These are phyloP conservation scores for Beris morrisii DNA, from an alignment of 2,888 invertebrate species.

Conservation along the genomic window DNA sequence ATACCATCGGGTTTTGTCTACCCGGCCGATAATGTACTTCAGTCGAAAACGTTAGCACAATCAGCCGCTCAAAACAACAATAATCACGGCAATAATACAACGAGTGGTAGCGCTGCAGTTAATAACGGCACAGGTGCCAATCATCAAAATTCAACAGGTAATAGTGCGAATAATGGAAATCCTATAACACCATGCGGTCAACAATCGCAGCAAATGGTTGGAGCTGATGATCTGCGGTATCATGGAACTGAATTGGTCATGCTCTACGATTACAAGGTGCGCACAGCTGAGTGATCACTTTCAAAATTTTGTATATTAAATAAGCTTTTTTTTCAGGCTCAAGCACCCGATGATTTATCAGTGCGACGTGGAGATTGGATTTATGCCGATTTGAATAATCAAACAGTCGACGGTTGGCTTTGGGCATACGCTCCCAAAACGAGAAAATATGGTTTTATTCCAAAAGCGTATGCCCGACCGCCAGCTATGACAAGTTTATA, in stretches of 20 bases:
- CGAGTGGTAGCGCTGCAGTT: slow-evolving; percentile 10
- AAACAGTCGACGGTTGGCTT: slow-evolving; percentile 92
- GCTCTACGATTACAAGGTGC: slow-evolving; percentile 90
- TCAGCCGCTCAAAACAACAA: slow-evolving; percentile 45
- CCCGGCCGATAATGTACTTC: slow-evolving; percentile 79
- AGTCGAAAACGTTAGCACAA: slow-evolving; percentile 49
- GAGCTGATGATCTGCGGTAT: slow-evolving; percentile 70
- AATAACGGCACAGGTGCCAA: slow-evolving; percentile 40
- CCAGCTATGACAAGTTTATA: slow-evolving; percentile 80
- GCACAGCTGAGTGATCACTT: background rate
- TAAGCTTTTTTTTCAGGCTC: slow-evolving; percentile 62
- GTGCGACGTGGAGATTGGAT: slow-evolving; percentile 93
- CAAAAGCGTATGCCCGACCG: slow-evolving; percentile 89
- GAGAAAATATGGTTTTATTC: slow-evolving; percentile 91
- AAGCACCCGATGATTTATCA: slow-evolving; percentile 89
- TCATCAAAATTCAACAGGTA: slow-evolving; percentile 25
- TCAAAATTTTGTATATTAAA: background rate
- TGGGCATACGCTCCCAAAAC: slow-evolving; percentile 95
- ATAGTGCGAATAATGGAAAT: slow-evolving; percentile 34
- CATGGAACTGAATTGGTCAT: slow-evolving; percentile 91
- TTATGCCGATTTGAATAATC: slow-evolving; percentile 89
- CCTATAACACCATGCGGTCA: slow-evolving; percentile 39
- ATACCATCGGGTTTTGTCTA: slow-evolving; percentile 94
- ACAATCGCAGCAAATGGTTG: slow-evolving; percentile 49
- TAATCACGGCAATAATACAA: slow-evolving; percentile 28